Evolutionary conservation across 2,888 invertebrate genomes (phyloP).

Genomic region (Ectropis crepuscularia): DNA sequence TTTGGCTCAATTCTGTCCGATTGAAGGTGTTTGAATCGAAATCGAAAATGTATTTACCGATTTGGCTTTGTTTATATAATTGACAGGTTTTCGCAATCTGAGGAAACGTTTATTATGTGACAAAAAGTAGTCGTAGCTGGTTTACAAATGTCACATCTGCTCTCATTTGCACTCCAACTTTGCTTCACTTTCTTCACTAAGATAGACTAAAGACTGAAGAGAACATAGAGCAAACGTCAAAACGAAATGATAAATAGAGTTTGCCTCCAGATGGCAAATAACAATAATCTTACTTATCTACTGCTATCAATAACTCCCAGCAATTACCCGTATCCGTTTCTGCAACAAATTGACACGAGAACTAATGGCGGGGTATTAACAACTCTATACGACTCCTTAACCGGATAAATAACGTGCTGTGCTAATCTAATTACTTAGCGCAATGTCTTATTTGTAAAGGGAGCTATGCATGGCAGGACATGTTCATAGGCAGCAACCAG

Average conservation of each 20-base stretch:
- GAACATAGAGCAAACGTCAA: no score
- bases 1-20: no score
- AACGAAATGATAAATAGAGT: conserved; percentile 29
- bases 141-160: no score
- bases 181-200: no score
- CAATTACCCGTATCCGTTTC: conserved; percentile 60
- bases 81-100: no score
- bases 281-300: conserved; percentile 25
- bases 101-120: no score
- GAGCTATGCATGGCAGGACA: conserved; percentile 3
- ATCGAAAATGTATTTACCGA: no score
- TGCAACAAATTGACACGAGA: conserved; percentile 56
- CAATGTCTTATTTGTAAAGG: conserved; percentile 78
- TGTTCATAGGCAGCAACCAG: conserved; percentile 3
- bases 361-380: conserved; percentile 59
- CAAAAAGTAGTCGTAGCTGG: no score
- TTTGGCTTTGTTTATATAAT: no score
- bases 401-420: conserved; percentile 66
- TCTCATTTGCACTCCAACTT: no score
- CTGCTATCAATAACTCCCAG: conserved; percentile 52
- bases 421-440: conserved; percentile 82
- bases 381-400: conserved; percentile 53
- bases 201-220: no score
- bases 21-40: no score
- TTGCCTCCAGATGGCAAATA: conserved; percentile 26